Conservation (phyloP, 2,888 invertebrate genomes). For the Xestia rhomboidea region DNA sequence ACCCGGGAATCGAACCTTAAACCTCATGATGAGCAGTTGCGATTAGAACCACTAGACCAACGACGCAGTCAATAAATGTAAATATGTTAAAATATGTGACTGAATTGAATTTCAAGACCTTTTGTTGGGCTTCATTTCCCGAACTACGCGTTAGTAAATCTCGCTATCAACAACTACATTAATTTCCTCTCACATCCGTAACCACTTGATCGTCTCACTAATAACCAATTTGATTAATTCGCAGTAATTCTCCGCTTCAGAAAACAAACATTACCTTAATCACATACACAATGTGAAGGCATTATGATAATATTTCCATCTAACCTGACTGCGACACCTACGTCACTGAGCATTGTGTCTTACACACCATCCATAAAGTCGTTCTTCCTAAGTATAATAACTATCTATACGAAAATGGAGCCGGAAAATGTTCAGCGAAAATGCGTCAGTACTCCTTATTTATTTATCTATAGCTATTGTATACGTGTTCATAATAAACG, state of each 20-base stretch:
- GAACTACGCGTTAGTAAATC: background rate
- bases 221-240: constrained; percentile 49
- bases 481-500: constrained; percentile 7
- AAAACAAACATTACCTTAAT: constrained; percentile 66
- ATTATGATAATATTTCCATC: constrained; percentile 65
- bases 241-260: constrained; percentile 50
- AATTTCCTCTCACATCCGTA: background rate
- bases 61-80: no score
- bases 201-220: constrained; percentile 15
- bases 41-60: no score
- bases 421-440: constrained; percentile 68
- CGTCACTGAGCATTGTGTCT: constrained; percentile 75
- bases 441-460: constrained; percentile 66
- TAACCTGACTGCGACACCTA: constrained; percentile 66
- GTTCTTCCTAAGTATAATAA: constrained; percentile 75
- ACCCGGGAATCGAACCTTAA: no score
- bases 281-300: constrained; percentile 65
- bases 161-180: background rate
- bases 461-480: constrained; percentile 36
- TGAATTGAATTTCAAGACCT: background rate
- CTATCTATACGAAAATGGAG: constrained; percentile 60
- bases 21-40: no score
- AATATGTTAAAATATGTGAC: background rate
- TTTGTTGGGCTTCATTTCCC: background rate
- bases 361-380: constrained; percentile 65